Conservation (phyloP, 2,113 vertebrate species). For the Mohoua ochrocephala region DNA sequence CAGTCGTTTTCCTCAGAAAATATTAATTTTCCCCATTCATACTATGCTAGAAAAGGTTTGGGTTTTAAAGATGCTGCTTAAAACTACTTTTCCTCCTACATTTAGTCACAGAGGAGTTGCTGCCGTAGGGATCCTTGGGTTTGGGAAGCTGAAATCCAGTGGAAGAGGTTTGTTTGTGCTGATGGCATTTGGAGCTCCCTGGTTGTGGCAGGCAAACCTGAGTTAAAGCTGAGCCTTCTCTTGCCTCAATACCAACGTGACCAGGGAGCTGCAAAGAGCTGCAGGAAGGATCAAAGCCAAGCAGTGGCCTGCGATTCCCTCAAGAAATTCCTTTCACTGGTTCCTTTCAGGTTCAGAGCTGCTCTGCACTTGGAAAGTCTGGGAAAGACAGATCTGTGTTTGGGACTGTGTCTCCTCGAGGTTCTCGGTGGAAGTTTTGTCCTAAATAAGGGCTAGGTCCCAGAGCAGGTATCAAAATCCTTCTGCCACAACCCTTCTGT, state of each 20-base stretch:
- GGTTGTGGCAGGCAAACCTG: conserved; percentile 66
- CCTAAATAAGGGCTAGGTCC: background rate
- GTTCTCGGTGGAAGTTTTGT: background rate
- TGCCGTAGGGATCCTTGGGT: conserved; percentile 53
- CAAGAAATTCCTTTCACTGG: background rate
- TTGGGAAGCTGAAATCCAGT: conserved; percentile 63
- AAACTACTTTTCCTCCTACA: background rate
- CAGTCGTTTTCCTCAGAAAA: background rate
- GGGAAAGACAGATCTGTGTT: background rate
- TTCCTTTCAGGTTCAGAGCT: background rate
- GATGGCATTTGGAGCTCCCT: conserved; percentile 53
- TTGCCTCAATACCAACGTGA: background rate
- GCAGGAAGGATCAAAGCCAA: background rate
- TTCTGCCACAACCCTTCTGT: fast-evolving
- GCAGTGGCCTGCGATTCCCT: background rate
- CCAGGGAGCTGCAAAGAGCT: conserved; percentile 16
- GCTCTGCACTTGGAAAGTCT: background rate
- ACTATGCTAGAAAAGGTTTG: background rate
- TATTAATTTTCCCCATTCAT: background rate
- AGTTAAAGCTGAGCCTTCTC: conserved; percentile 57
- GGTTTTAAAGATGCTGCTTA: background rate
- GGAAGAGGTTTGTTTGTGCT: conserved; percentile 72
- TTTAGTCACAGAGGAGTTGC: conserved; percentile 32
- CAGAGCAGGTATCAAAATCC: background rate
- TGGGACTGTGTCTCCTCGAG: background rate